Evolutionary conservation across 1,140 invertebrate species (phyloP).

Genomic region (Pachypsylla venusta): DNA sequence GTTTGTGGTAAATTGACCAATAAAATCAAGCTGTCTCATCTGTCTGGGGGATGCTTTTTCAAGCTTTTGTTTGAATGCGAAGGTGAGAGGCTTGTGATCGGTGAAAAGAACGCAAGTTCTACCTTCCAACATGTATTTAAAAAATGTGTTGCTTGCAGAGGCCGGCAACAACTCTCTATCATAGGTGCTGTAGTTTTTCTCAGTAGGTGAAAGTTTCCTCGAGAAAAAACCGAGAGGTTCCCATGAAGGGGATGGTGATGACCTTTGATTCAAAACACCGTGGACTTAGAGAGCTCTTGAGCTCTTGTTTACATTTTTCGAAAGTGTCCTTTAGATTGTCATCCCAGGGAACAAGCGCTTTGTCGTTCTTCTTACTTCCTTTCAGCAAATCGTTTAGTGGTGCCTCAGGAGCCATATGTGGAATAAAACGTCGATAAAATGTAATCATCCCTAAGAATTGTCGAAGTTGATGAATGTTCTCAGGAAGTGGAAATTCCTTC

Average conservation of each 20-base stretch:
- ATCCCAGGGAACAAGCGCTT: slow-evolving; percentile 15
- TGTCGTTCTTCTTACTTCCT: slow-evolving; percentile 12
- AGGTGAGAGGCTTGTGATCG: slow-evolving; percentile 31
- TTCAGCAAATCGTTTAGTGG: slow-evolving; percentile 17
- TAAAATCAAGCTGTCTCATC: slow-evolving; percentile 16
- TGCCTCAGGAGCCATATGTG: too few relatives aligned
- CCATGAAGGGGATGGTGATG: too few relatives aligned
- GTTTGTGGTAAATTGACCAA: slow-evolving; percentile 21
- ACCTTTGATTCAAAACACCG: too few relatives aligned
- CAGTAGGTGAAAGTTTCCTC: slow-evolving; percentile 26
- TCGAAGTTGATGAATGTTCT: slow-evolving; percentile 15
- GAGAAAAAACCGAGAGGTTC: slow-evolving; percentile 31
- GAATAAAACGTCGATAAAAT: slow-evolving; percentile 26
- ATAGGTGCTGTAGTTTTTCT: slow-evolving; percentile 31
- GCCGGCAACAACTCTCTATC: slow-evolving; percentile 34
- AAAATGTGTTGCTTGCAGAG: slow-evolving; percentile 31
- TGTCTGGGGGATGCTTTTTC: slow-evolving; percentile 26
- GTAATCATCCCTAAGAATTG: slow-evolving; percentile 32
- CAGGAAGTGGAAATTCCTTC: background rate
- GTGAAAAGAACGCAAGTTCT: slow-evolving; percentile 28
- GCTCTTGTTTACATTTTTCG: slow-evolving; percentile 13
- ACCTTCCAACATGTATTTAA: slow-evolving; percentile 32
- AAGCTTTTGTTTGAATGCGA: slow-evolving; percentile 24
- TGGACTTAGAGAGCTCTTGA: slow-evolving; percentile 10
- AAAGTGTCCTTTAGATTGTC: slow-evolving; percentile 17